Conservation (phyloP, 2,797 vertebrate species). For the Hippopotamyrus pictus region DNA sequence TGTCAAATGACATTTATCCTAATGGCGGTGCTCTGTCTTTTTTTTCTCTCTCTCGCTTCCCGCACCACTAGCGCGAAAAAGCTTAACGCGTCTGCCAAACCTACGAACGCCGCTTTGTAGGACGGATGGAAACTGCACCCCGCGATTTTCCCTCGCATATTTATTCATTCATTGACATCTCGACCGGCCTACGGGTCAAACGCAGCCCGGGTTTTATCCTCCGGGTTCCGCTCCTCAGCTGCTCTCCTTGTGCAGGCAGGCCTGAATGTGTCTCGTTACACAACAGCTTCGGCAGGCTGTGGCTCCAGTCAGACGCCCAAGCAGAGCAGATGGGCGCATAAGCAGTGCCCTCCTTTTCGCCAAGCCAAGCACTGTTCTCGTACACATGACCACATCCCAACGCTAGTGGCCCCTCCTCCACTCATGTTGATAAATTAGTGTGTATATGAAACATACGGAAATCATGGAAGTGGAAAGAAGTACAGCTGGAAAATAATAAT, state of each 20-base stretch:
- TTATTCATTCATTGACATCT: neutral
- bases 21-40: neutral
- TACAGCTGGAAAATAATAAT: neutral
- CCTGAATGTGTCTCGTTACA: neutral
- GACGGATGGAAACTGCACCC: conserved; percentile 7
- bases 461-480: neutral
- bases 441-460: neutral
- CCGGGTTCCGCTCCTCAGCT: neutral
- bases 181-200: neutral
- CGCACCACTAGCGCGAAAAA: neutral
- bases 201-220: neutral
- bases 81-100: neutral
- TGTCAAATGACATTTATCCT: conserved; percentile 3
- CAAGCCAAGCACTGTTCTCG: conserved; percentile 49
- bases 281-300: conserved; percentile 7
- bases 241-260: neutral
- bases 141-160: neutral
- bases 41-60: neutral
- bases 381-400: conserved; percentile 58
- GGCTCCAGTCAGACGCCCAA: neutral
- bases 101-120: neutral
- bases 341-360: neutral
- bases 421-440: neutral
- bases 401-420: neutral
- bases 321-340: conserved; percentile 15